Conservation (phyloP, 2,113 vertebrate genomes). For the Octodon degus region DNA sequence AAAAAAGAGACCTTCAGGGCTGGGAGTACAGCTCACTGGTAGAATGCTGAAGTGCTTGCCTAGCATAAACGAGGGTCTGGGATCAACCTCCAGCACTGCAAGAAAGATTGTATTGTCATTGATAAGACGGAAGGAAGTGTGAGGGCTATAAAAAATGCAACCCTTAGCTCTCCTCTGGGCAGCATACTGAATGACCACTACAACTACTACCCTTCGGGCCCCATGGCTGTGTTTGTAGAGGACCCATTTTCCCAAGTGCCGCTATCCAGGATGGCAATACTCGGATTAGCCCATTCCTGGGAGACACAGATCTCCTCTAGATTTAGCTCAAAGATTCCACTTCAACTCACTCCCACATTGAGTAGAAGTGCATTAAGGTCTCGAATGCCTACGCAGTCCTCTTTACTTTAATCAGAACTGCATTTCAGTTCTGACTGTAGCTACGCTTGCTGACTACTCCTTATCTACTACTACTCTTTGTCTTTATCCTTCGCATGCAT, state of each 20-base stretch:
- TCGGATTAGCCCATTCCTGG: background rate
- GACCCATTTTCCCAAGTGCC: accelerated
- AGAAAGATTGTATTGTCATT: background rate
- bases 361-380: background rate
- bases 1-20: background rate
- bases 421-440: background rate
- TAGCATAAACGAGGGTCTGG: background rate
- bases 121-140: background rate
- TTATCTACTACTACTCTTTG: background rate
- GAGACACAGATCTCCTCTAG: background rate
- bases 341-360: background rate
- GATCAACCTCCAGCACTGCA: background rate
- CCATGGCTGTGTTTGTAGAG: background rate
- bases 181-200: background rate
- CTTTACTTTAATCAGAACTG: background rate
- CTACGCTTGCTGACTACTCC: background rate
- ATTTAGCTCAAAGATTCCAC: background rate
- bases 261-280: background rate
- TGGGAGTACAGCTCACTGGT: background rate
- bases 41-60: background rate
- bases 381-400: no score
- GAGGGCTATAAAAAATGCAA: background rate
- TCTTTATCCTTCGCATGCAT: background rate
- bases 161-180: background rate
- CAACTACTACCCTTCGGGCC: background rate